These are phyloP conservation scores for Nomada fabriciana DNA, from an alignment of 2,888 invertebrate genomes.

Conservation along the genomic window DNA sequence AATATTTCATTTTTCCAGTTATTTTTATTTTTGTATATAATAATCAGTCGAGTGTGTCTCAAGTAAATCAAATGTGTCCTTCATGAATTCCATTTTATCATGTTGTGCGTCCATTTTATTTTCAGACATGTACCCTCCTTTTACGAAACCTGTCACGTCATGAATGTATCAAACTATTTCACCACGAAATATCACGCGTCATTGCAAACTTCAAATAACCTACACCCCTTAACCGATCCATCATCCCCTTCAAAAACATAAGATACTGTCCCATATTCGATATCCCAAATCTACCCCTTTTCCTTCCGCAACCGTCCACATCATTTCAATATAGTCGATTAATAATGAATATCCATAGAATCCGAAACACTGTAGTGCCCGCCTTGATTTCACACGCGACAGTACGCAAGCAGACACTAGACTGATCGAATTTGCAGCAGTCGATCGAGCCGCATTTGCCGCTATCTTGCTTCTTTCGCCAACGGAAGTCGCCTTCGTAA, in stretches of 20 bases:
- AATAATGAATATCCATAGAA: slow-evolving; percentile 5
- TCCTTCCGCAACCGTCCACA: not conserved
- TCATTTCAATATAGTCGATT: slow-evolving; percentile 24
- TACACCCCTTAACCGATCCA: slow-evolving; percentile 2
- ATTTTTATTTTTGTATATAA: no score
- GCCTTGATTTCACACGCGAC: not conserved
- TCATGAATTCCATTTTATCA: not conserved
- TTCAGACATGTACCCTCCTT: no score
- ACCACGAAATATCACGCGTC: not conserved
- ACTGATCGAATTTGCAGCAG: slow-evolving; percentile 70
- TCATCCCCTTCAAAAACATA: slow-evolving; percentile 10
- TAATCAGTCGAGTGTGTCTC: no score
- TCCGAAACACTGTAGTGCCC: not conserved
- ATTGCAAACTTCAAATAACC: not conserved
- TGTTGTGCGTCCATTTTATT: not conserved
- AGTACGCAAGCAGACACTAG: slow-evolving; percentile 34
- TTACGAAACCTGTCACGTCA: not conserved
- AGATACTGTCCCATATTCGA: slow-evolving; percentile 2
- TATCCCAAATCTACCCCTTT: not conserved
- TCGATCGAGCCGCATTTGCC: slow-evolving; percentile 50
- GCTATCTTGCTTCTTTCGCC: slow-evolving; percentile 11
- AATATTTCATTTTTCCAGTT: no score
- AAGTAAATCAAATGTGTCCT: not conserved
- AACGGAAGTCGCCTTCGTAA: slow-evolving; percentile 64
- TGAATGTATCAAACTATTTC: not conserved